phyloP scores from a whole-genome alignment of 1,140 invertebrate genomes.

The Oedothorax gibbosus region DNA sequence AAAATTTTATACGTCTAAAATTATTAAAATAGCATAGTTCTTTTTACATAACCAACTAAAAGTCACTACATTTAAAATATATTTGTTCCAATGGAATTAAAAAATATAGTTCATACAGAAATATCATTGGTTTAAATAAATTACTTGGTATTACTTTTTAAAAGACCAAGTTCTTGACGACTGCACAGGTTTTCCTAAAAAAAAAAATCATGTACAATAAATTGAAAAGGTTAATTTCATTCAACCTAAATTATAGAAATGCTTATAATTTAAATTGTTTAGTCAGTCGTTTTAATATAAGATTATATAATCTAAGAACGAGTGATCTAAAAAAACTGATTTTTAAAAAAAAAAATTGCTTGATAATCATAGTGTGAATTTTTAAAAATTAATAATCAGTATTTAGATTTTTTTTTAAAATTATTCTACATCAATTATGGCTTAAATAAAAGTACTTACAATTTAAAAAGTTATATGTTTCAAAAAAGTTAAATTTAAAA shows the following conservation, averaged over 20 bases:
- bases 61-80: too few relatives aligned
- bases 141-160: slow-evolving; percentile 7
- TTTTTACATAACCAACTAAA: too few relatives aligned
- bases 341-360: too few relatives aligned
- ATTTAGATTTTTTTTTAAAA: too few relatives aligned
- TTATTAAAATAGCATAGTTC: too few relatives aligned
- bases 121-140: too few relatives aligned
- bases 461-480: background rate
- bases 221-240: background rate
- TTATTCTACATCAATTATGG: too few relatives aligned
- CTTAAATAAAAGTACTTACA: background rate
- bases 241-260: background rate
- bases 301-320: background rate
- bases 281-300: background rate
- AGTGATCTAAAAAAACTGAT: background rate
- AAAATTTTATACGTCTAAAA: too few relatives aligned
- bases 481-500: background rate
- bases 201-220: slow-evolving; percentile 9
- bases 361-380: background rate
- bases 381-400: background rate
- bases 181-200: slow-evolving; percentile 38
- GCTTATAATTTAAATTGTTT: background rate
- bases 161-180: slow-evolving; percentile 41
- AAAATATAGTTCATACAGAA: too few relatives aligned
- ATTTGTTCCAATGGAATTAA: too few relatives aligned